Evolutionary conservation across 2,797 vertebrate species (phyloP).

Genomic region (Phyllotis vaccarum): DNA sequence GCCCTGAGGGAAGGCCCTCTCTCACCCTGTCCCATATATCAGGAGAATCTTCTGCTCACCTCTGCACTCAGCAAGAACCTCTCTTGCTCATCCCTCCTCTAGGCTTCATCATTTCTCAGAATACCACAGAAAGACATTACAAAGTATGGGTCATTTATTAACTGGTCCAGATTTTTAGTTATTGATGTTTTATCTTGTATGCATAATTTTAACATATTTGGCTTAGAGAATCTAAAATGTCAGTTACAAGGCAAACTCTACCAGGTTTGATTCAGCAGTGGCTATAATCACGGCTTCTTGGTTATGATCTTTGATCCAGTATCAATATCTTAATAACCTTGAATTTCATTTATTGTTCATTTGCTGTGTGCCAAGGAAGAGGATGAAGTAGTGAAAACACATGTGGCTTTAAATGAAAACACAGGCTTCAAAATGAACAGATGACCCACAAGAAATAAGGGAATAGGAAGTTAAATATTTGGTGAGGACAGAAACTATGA

Average conservation of each 20-base stretch:
- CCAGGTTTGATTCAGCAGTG: background rate
- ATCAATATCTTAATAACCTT: background rate
- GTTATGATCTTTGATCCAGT: background rate
- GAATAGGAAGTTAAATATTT: background rate
- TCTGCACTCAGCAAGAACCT: constrained; percentile 68
- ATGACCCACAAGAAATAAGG: background rate
- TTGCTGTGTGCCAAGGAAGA: background rate
- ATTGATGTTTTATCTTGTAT: background rate
- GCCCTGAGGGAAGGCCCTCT: constrained; percentile 78
- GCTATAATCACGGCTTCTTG: background rate
- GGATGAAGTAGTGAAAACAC: background rate
- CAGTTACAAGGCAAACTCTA: background rate
- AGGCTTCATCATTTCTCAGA: constrained; percentile 62
- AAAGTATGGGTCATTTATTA: background rate
- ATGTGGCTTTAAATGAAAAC: background rate
- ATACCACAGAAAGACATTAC: background rate
- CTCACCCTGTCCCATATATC: constrained; percentile 76
- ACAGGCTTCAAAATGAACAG: background rate
- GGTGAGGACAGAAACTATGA: background rate
- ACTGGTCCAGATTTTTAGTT: background rate
- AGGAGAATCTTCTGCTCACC: constrained; percentile 68
- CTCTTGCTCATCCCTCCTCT: background rate
- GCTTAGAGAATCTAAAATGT: background rate
- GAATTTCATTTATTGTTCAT: background rate
- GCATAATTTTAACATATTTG: background rate